Conservation (phyloP, 2,888 invertebrate species). For the Calliphora vomitoria region DNA sequence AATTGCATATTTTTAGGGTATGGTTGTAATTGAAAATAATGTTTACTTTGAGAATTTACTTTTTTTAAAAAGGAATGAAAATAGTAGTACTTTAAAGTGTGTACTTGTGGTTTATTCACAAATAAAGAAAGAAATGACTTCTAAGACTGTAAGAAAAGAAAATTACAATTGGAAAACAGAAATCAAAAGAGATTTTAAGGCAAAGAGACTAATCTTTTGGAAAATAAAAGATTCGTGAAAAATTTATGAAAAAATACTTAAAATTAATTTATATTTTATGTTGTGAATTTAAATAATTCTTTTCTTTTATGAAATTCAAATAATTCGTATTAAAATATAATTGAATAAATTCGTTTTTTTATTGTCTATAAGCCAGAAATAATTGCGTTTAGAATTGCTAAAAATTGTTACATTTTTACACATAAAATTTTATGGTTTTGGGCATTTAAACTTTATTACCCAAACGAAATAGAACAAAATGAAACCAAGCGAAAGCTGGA, state of each 20-base stretch:
- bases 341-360: slow-evolving; percentile 7
- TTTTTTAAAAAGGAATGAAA: background rate
- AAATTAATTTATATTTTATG: no score
- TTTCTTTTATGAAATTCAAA: no score
- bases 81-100: background rate
- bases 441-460: slow-evolving; percentile 64
- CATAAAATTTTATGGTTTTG: slow-evolving; percentile 65
- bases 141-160: no score
- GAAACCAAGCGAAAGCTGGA: slow-evolving; percentile 51
- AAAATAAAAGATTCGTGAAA: background rate
- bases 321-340: slow-evolving; percentile 44
- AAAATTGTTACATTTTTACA: slow-evolving; percentile 29
- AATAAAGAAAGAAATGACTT: background rate
- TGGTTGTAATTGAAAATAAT: slow-evolving; percentile 27
- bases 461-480: slow-evolving; percentile 41
- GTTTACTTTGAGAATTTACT: slow-evolving; percentile 37
- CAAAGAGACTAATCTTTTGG: background rate
- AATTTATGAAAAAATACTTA: no score
- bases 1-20: slow-evolving; percentile 50
- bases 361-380: slow-evolving; percentile 12
- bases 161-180: background rate
- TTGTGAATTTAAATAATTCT: no score
- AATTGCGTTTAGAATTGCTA: slow-evolving; percentile 46
- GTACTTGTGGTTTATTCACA: background rate
- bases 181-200: background rate